Conservation (phyloP, 2,113 vertebrate genomes). For the Chaenogobius annularis region DNA sequence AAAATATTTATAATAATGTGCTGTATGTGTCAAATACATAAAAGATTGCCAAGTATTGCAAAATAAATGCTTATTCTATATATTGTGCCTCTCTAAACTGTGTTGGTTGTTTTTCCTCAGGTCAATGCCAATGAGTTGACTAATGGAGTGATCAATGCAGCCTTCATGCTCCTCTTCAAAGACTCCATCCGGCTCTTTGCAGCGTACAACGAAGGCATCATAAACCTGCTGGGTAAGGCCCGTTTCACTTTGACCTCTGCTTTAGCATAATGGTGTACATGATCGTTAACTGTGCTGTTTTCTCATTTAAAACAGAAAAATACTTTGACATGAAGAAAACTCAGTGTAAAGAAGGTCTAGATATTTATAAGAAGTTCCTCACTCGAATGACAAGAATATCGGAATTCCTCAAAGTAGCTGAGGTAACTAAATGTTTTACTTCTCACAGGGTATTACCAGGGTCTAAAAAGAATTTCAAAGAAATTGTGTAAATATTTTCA, state of each 20-base stretch:
- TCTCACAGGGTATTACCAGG: background rate
- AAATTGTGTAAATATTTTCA: no score
- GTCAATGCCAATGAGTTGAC: constrained; percentile 99
- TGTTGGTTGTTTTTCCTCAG: constrained; percentile 68
- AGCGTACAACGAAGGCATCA: constrained; percentile 98
- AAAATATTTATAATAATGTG: background rate
- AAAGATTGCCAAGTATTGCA: background rate
- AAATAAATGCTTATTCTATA: background rate
- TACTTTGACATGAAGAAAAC: constrained; percentile 99
- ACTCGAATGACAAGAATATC: constrained; percentile 98
- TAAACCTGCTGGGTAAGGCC: constrained; percentile 92
- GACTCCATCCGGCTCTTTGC: constrained; percentile 98
- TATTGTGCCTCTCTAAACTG: background rate
- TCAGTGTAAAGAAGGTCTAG: constrained; percentile 97
- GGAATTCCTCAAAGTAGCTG: constrained; percentile 98
- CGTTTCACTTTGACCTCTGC: background rate
- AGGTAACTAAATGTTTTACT: constrained; percentile 73
- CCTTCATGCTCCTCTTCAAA: constrained; percentile 99
- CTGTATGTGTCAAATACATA: background rate
- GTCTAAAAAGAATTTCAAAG: background rate
- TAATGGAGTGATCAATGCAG: constrained; percentile 98
- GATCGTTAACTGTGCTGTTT: background rate
- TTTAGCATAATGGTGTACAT: background rate
- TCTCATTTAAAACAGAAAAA: constrained; percentile 82
- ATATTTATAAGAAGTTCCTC: constrained; percentile 98